These are phyloP conservation scores for Plectropomus leopardus DNA, from an alignment of 2,113 vertebrate species.

Conservation along the genomic window DNA sequence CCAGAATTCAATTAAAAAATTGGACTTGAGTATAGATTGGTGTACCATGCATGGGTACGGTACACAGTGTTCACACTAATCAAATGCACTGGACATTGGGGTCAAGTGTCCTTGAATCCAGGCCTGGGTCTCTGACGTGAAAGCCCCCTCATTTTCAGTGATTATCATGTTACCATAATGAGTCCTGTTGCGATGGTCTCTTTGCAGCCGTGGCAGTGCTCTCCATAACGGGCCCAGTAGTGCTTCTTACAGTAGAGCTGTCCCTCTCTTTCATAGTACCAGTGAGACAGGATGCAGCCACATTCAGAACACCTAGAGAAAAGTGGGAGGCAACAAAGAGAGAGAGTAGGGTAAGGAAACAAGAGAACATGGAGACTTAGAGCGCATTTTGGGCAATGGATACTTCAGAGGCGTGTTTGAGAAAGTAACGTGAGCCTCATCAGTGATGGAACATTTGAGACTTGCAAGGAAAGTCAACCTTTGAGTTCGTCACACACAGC, in stretches of 20 bases:
- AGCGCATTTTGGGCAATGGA: slow-evolving; percentile 9
- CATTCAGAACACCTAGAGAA: slow-evolving; percentile 93
- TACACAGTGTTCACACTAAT: too few species aligned
- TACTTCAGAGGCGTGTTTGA: neutral
- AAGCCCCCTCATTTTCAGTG: too few species aligned
- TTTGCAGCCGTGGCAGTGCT: slow-evolving; percentile 93
- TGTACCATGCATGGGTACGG: too few species aligned
- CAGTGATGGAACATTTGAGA: slow-evolving; percentile 33
- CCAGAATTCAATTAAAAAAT: too few species aligned
- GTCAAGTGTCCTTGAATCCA: too few species aligned
- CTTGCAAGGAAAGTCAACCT: slow-evolving; percentile 26
- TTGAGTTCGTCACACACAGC: neutral
- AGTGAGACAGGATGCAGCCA: slow-evolving; percentile 89
- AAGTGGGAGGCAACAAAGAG: neutral
- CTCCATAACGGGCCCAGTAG: slow-evolving; percentile 94
- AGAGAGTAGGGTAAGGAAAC: slow-evolving; percentile 5
- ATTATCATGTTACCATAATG: slow-evolving; percentile 89
- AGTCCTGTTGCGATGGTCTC: slow-evolving; percentile 94
- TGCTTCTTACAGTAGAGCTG: slow-evolving; percentile 96
- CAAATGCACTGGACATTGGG: too few species aligned
- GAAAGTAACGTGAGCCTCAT: slow-evolving; percentile 47
- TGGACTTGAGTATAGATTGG: too few species aligned
- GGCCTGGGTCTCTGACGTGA: too few species aligned
- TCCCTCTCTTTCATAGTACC: slow-evolving; percentile 96
- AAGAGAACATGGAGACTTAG: slow-evolving; percentile 14